Conservation (phyloP, 2,888 invertebrate genomes). For the Leuctra nigra region DNA sequence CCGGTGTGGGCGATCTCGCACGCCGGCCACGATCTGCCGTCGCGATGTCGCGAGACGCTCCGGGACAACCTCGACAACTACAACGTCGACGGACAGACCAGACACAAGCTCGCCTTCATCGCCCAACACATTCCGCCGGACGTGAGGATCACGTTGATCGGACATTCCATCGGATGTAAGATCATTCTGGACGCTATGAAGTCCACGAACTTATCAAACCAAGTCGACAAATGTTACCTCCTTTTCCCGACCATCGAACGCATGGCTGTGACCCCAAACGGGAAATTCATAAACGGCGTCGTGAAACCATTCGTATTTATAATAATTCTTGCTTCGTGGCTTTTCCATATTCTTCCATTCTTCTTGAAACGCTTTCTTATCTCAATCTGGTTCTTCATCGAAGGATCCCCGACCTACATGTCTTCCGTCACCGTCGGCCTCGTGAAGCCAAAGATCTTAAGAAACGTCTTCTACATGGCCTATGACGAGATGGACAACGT, state of each 20-base stretch:
- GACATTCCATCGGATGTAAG: slow-evolving; percentile 89
- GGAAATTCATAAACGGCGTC: slow-evolving; percentile 57
- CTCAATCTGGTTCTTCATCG: slow-evolving; percentile 44
- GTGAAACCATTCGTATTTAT: slow-evolving; percentile 45
- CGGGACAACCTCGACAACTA: slow-evolving; percentile 55
- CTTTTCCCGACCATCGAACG: slow-evolving; percentile 84
- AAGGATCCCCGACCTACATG: slow-evolving; percentile 16
- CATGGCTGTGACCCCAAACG: slow-evolving; percentile 70
- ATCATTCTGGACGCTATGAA: slow-evolving; percentile 67
- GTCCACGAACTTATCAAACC: slow-evolving; percentile 7
- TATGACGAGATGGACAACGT: slow-evolving; percentile 76
- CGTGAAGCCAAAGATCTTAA: slow-evolving; percentile 18
- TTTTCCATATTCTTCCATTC: slow-evolving; percentile 51
- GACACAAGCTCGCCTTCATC: slow-evolving; percentile 74
- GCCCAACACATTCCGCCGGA: slow-evolving; percentile 61
- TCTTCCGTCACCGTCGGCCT: slow-evolving; percentile 20
- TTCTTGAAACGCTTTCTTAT: slow-evolving; percentile 47
- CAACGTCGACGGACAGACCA: slow-evolving; percentile 68
- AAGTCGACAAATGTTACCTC: slow-evolving; percentile 57
- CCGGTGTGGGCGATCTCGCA: slow-evolving; percentile 80
- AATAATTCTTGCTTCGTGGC: slow-evolving; percentile 43
- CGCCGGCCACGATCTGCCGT: slow-evolving; percentile 65
- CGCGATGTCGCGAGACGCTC: slow-evolving; percentile 42
- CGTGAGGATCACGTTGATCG: slow-evolving; percentile 72
- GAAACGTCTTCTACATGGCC: slow-evolving; percentile 63